phyloP scores from a whole-genome alignment of 1,140 invertebrate species.

The Chlorops oryzae region DNA sequence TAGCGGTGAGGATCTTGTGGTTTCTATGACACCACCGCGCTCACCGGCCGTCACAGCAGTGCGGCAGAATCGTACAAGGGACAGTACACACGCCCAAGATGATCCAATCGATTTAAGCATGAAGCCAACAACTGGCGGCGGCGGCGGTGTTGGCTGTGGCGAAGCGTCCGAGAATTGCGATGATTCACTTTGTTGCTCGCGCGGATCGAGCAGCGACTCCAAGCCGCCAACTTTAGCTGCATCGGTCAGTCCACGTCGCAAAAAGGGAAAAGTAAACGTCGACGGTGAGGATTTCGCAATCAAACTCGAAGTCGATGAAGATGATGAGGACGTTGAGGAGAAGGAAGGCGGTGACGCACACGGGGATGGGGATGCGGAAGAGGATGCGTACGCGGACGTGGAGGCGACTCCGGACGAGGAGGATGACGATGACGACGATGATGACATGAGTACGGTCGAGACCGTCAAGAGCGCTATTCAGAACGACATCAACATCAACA shows the following conservation, averaged over 20 bases:
- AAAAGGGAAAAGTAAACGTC: constrained; percentile 22
- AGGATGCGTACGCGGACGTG: constrained; percentile 16
- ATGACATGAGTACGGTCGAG: constrained; percentile 20
- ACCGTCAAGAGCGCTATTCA: constrained; percentile 25
- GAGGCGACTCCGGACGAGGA: constrained; percentile 19
- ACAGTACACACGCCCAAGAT: constrained; percentile 58
- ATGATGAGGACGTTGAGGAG: constrained; percentile 33
- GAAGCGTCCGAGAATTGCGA: not conserved
- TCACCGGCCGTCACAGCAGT: constrained; percentile 24
- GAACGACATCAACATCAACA: constrained; percentile 26
- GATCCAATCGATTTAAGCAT: constrained; percentile 76
- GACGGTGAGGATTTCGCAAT: not conserved
- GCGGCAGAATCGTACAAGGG: not conserved
- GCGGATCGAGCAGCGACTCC: constrained; percentile 14
- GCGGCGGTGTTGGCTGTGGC: no score
- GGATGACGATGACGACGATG: constrained; percentile 9
- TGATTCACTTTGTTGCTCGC: not conserved
- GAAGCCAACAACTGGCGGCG: constrained; percentile 48
- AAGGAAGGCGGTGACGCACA: constrained; percentile 28
- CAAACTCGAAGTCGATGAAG: no score
- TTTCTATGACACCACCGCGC: constrained; percentile 45
- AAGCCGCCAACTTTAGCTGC: no score
- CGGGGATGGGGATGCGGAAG: constrained; percentile 47
- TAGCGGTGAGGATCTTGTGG: constrained; percentile 35
- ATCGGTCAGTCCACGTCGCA: constrained; percentile 22